Conservation (phyloP, 2,888 invertebrate genomes). For the Chloroclystis v-ata region DNA sequence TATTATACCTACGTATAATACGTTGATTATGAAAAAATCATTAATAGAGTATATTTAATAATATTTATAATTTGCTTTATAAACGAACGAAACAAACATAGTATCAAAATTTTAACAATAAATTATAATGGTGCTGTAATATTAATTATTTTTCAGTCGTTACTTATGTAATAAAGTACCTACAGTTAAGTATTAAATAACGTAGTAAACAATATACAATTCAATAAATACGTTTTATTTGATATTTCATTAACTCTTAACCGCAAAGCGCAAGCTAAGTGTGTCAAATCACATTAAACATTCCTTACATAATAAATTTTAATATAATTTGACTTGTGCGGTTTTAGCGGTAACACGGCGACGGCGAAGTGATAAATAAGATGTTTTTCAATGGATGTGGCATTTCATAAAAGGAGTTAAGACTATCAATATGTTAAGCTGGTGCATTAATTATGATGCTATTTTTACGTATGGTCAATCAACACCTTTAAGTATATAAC, state of each 20-base stretch:
- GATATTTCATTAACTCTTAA: constrained; percentile 7
- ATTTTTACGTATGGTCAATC: constrained; percentile 6
- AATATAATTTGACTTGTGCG: constrained; percentile 27
- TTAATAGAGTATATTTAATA: too few species aligned
- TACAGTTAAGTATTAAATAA: not conserved
- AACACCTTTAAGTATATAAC: constrained; percentile 1
- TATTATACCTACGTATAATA: too few species aligned
- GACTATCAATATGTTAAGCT: constrained; percentile 5
- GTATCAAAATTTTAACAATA: too few species aligned
- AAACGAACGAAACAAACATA: too few species aligned
- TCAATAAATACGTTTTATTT: constrained; percentile 7
- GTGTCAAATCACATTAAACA: constrained; percentile 22
- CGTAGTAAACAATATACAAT: constrained; percentile 1
- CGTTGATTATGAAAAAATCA: too few species aligned
- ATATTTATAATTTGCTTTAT: too few species aligned
- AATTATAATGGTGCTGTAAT: too few species aligned
- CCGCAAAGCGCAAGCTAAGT: constrained; percentile 19
- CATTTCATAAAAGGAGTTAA: constrained; percentile 16
- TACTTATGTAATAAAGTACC: too few species aligned
- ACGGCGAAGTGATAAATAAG: constrained; percentile 26
- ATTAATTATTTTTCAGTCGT: too few species aligned
- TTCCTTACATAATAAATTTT: constrained; percentile 24
- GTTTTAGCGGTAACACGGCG: constrained; percentile 25
- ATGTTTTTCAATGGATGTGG: constrained; percentile 20
- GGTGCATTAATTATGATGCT: constrained; percentile 7